phyloP scores from a whole-genome alignment of 2,888 invertebrate genomes.

The Ypsolopha sequella region DNA sequence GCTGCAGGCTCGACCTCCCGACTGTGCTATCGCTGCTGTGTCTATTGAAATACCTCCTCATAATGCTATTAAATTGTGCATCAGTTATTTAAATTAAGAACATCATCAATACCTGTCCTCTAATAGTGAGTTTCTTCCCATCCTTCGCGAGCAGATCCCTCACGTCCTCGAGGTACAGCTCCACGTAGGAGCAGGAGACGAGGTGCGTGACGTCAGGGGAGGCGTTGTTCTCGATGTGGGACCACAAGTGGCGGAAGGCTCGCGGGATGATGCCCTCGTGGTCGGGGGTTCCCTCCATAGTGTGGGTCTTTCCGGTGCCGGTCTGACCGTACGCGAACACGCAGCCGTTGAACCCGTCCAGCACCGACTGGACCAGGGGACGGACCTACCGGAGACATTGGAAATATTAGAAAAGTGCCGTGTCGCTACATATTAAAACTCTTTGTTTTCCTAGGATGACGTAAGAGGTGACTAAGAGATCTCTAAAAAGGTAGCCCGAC shows the following conservation, averaged over 20 bases:
- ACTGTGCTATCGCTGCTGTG: no score
- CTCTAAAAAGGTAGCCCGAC: no score
- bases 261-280: slow-evolving; percentile 92
- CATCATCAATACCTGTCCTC: slow-evolving; percentile 45
- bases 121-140: slow-evolving; percentile 79
- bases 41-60: no score
- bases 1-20: no score
- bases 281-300: slow-evolving; percentile 79
- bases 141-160: slow-evolving; percentile 79
- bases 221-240: slow-evolving; percentile 85
- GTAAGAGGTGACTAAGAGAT: no score
- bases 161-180: slow-evolving; percentile 95
- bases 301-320: slow-evolving; percentile 90
- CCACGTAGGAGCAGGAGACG: slow-evolving; percentile 96
- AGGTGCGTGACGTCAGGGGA: slow-evolving; percentile 95
- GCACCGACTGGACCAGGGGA: slow-evolving; percentile 93
- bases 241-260: slow-evolving; percentile 97
- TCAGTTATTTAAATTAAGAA: no score
- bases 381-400: slow-evolving; percentile 65
- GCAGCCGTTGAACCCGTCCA: slow-evolving; percentile 98
- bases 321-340: slow-evolving; percentile 99
- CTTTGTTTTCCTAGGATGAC: no score
- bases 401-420: no score
- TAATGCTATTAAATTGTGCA: no score
- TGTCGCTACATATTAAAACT: no score